A percentile compares a stretch with the other conserved stretches of the same genome.
phyloP scores from a whole-genome alignment of 2,113 vertebrate genomes.

The Eulacestoma nigropectus region DNA sequence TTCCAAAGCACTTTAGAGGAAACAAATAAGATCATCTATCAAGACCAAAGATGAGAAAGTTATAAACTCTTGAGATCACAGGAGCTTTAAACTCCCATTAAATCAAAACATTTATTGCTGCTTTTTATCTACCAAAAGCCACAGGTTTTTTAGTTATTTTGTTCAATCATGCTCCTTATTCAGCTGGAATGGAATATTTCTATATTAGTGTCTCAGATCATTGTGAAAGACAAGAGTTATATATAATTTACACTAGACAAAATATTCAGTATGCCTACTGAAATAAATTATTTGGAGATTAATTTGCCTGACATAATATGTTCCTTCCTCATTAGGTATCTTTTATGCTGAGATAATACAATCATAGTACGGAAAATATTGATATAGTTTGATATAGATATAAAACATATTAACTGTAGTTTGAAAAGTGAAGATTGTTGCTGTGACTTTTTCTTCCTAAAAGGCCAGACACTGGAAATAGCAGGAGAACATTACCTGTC shows the following conservation, averaged over 20 bases:
- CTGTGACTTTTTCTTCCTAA: background rate
- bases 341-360: background rate
- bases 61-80: background rate
- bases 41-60: background rate
- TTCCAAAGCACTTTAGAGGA: background rate
- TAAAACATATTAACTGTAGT: background rate
- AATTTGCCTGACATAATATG: background rate
- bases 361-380: background rate
- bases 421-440: background rate
- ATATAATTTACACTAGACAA: background rate
- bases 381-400: background rate
- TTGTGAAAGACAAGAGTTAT: background rate
- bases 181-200: background rate
- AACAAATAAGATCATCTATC: background rate
- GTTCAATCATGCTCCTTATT: background rate
- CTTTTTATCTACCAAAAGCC: background rate
- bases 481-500: conserved; percentile 85
- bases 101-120: background rate
- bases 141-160: background rate
- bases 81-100: background rate
- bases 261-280: background rate
- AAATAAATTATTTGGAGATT: background rate
- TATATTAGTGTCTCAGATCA: background rate
- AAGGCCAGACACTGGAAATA: background rate
- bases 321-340: background rate